Base-by-base conservation (phyloP, 2,888 invertebrate species). In the Ectemnius continuus region DNA sequence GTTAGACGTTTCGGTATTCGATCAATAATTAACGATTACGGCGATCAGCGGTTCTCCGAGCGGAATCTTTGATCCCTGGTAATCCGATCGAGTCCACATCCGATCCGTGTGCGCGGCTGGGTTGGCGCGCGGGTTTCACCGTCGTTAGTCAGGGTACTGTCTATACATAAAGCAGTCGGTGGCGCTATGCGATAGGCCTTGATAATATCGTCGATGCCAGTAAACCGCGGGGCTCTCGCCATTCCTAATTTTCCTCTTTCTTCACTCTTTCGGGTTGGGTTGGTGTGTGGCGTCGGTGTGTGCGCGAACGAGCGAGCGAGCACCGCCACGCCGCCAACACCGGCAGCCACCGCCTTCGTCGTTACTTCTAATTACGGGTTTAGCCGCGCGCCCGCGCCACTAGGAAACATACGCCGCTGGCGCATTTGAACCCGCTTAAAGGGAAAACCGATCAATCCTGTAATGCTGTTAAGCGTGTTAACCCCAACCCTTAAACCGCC, bases 211-310 rank as follows among this genome's bases (percentile, higher is more conserved):
- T 69, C 62, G 72, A 73, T 69, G 61, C 57, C 59, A 68, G 72
- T 65, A 69, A 73, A 77, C 72, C 67, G 69, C 74, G 73, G 70
- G 73, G 70, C 68, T 61, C 65, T 73, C 70, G 71, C 60, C 72
- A 76, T 81, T 82, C 81, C 36, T 83, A 78, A 79, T 76, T 83
- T 79, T 79, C 78, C 75, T 68, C 68, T 75, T 78, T 82, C 78
- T 79, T 75, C 60, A 23, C 71, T 68, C 64, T 48, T 75, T 45
- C 13, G n/a, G n/a, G 16, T 20, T 20, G 77, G 72, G 70, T 75
- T 73, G 70, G 75, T 6, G 36, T 8, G n/a, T n/a, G n/a, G n/a
- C n/a, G 28, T 0, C 28, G 28, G 8, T 36, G 28, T 36, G 76
- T 57, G 73, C 57, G 45, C 52, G 62, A 28, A 64, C 66, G 72